Conservation (phyloP, 30 jellyfish, hydroid and myxozoan genomes). For the Cassiopea xamachana region DNA sequence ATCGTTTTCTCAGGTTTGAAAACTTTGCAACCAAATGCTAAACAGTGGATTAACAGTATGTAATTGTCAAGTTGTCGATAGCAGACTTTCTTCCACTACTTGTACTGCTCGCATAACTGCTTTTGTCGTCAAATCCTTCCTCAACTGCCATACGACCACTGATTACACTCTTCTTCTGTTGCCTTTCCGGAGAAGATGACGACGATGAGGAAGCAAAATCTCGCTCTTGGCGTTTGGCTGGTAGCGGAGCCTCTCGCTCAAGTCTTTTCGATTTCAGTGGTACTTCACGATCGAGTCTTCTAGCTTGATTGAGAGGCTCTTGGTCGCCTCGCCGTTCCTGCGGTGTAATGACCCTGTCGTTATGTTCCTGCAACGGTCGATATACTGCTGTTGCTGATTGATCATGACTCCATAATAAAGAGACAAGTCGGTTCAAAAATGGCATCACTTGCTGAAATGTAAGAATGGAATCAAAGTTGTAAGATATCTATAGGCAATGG, state of each 20-base stretch:
- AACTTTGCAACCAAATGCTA: not conserved
- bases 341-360: not conserved
- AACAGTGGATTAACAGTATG: constrained; percentile 1
- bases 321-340: constrained; percentile 9
- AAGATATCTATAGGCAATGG: not conserved
- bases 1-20: no score
- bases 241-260: constrained; percentile 9
- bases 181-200: constrained; percentile 14
- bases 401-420: constrained; percentile 90
- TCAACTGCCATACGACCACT: constrained; percentile 36
- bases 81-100: constrained; percentile 25
- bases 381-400: constrained; percentile 76
- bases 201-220: not conserved
- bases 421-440: constrained; percentile 82
- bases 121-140: constrained; percentile 39
- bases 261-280: constrained; percentile 14
- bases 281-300: not conserved
- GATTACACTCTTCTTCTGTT: not conserved
- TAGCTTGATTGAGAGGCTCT: not conserved
- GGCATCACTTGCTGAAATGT: constrained; percentile 58
- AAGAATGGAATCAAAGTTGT: not conserved
- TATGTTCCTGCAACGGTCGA: constrained; percentile 25
- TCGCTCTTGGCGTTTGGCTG: constrained; percentile 31
- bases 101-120: constrained; percentile 37
- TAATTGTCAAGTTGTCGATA: constrained; percentile 8